Evolutionary conservation across 2,888 invertebrate species (phyloP), one percentile per base, ranked within the genome.

Genomic region (Pseudolycoriella hygida): DNA sequence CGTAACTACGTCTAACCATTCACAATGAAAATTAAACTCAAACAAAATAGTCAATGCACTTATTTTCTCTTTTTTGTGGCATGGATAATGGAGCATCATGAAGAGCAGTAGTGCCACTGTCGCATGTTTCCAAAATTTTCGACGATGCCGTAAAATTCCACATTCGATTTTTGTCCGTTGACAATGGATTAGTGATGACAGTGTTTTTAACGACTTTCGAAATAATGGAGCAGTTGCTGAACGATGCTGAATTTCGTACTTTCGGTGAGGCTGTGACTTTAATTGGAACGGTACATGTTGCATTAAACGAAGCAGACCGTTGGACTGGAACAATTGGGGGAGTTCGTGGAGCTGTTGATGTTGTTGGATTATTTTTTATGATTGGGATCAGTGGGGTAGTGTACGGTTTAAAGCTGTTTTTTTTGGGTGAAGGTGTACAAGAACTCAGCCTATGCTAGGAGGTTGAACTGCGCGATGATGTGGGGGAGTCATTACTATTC

Each of bases 221-320:
- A 10, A 32, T 20, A 10, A 44, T 19, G 11, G 38, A 18, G 20
- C 44, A 44, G 20, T 44, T 44, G 18, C 20, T 44, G 15, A 37
- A 44, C 19, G 44, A 44, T 20, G 44, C 44, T n/a, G 44, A 44
- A 20, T 43, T 43, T 18, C 30, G 25, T 31, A 43, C 43, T 32
- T 43, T 43, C n/a, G 43, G 30, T 15, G 43, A 19, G 2, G 44
- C 44, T 4, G 38, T 44, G 3, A 44, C 19, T 38, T 44, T 44
- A 15, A 44, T 19, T 38, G 44, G 44, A 17, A 44, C 44, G 10
- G 44, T 44, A 20, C 44, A 44, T 2, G 37, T 18, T 12, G 17
- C 38, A 20, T 44, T 44, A 38, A 44, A 44, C 14, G 44, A 44
- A 11, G 38, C 19, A 14, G 44, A 44, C 34, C 44, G 44, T 37